Percentiles rank a stretch among this genome's conserved stretches.
Evolutionary conservation across 2,888 invertebrate genomes (phyloP).

Genomic region (Antitype chi): DNA sequence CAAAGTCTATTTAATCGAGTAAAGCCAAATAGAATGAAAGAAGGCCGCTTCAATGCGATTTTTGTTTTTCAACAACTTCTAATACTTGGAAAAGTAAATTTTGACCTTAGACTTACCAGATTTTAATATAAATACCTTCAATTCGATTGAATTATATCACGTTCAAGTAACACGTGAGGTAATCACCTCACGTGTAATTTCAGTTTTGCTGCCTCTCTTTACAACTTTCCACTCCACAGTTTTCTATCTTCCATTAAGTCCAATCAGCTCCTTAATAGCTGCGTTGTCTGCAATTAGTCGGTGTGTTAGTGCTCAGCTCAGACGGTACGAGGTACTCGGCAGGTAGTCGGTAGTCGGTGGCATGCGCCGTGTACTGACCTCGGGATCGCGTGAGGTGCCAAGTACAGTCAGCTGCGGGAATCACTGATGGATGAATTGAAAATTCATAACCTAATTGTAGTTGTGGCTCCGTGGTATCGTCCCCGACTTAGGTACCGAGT

Average conservation of each 20-base stretch:
- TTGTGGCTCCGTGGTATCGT: too few species aligned
- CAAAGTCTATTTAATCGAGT: background rate
- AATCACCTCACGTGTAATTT: background rate
- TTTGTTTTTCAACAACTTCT: background rate
- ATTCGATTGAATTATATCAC: too few species aligned
- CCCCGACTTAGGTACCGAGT: too few species aligned
- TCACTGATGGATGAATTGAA: conserved; percentile 4
- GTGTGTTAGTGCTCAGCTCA: conserved; percentile 17
- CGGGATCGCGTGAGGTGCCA: conserved; percentile 62
- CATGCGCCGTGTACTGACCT: conserved; percentile 48
- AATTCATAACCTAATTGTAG: too few species aligned
- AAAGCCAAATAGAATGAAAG: background rate
- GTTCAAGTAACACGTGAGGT: too few species aligned
- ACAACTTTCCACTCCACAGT: background rate
- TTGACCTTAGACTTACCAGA: background rate
- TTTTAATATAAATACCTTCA: background rate
- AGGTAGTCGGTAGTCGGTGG: conserved; percentile 5
- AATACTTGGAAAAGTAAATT: background rate
- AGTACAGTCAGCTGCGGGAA: conserved; percentile 52
- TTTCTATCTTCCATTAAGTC: conserved; percentile 5
- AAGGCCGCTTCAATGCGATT: background rate
- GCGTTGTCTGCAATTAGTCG: conserved; percentile 43
- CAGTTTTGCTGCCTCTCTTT: background rate
- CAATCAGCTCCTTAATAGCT: conserved; percentile 23
- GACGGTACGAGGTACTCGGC: background rate